Percentiles rank a stretch among this genome's conserved stretches.
These are phyloP conservation scores for Steinernema khuongi DNA, from an alignment of 1,140 invertebrate genomes.

Conservation along the genomic window DNA sequence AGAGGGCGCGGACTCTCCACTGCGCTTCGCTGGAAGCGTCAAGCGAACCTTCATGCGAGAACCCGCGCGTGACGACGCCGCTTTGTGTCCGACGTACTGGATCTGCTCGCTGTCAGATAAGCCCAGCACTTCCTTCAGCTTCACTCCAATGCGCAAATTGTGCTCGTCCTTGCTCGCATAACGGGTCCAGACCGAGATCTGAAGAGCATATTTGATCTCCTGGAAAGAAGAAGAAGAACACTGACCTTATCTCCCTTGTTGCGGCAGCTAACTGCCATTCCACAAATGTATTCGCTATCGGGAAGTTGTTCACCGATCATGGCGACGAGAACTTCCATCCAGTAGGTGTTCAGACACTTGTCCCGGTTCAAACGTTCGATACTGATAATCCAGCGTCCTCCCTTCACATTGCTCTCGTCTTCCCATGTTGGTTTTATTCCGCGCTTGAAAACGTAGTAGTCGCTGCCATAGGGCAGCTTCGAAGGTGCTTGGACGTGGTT, in stretches of 20 bases:
- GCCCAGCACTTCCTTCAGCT: constrained; percentile 49
- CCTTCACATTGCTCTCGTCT: constrained; percentile 79
- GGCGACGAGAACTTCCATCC: constrained; percentile 87
- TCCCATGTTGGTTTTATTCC: constrained; percentile 98
- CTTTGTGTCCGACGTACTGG: constrained; percentile 15
- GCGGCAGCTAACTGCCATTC: constrained; percentile 88
- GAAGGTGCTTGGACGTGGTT: constrained; percentile 90
- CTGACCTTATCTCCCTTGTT: constrained; percentile 84
- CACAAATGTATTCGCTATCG: constrained; percentile 82
- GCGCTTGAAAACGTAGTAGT: constrained; percentile 84
- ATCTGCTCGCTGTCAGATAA: constrained; percentile 47
- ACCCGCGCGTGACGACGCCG: no score
- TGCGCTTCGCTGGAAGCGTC: no score
- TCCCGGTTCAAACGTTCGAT: constrained; percentile 62
- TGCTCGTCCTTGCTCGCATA: constrained; percentile 73
- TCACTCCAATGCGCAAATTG: constrained; percentile 64
- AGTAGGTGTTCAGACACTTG: constrained; percentile 80
- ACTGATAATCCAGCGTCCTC: constrained; percentile 83
- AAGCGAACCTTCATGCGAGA: no score
- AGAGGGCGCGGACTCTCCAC: no score
- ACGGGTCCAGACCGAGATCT: constrained; percentile 71
- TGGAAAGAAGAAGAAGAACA: constrained; percentile 61
- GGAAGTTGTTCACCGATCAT: constrained; percentile 93
- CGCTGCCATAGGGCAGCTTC: constrained; percentile 78
- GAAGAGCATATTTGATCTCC: constrained; percentile 16